Percentiles rank a stretch among this genome's conserved stretches.
phyloP scores from a whole-genome alignment of 2,888 invertebrate genomes.

The Polydrusus pterygomalis region DNA sequence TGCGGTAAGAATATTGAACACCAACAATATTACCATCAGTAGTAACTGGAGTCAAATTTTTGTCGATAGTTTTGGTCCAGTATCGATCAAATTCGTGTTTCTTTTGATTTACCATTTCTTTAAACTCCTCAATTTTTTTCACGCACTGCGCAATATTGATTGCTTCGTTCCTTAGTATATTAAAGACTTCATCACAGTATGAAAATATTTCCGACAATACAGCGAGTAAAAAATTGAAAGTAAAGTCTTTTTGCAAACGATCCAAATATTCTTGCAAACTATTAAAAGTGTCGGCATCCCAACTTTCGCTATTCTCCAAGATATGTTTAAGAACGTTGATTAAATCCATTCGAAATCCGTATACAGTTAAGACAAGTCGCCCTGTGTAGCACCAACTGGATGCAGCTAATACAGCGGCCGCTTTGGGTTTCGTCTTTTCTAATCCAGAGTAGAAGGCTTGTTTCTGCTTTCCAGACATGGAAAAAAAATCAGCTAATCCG shows the following conservation, averaged over 20 bases:
- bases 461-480: conserved; percentile 59
- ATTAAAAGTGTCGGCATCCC: conserved; percentile 51
- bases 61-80: conserved; percentile 2
- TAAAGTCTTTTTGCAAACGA: conserved; percentile 47
- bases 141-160: not conserved
- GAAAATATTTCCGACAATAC: conserved; percentile 54
- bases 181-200: conserved; percentile 48
- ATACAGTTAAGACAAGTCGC: conserved; percentile 53
- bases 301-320: conserved; percentile 45
- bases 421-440: conserved; percentile 51
- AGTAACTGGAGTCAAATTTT: not conserved
- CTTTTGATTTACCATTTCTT: not conserved
- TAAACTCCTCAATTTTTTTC: conserved; percentile 2
- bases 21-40: no score
- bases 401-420: conserved; percentile 38
- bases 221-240: conserved; percentile 55
- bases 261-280: conserved; percentile 48
- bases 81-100: conserved; percentile 32
- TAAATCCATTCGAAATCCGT: conserved; percentile 44
- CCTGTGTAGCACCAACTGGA: conserved; percentile 56
- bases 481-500: conserved; percentile 62
- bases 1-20: conserved; percentile 11
- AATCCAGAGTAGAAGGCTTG: conserved; percentile 47
- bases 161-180: not conserved
- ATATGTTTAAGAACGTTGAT: conserved; percentile 52